Conservation (phyloP, 2,888 invertebrate species). For the Drosophila subquinaria region DNA sequence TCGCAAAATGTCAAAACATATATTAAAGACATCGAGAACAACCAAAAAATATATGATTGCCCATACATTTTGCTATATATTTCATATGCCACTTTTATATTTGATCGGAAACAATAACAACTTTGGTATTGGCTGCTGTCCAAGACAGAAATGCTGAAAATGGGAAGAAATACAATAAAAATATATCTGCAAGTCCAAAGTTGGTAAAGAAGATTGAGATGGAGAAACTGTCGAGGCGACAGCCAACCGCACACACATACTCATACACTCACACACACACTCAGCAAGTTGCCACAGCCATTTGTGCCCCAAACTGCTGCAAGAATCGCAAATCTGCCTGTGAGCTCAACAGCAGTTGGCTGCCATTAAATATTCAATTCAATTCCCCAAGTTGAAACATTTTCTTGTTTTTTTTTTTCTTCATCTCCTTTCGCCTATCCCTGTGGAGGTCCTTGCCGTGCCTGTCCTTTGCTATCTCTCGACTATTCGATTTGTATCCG, state of each 20-base stretch:
- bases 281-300: constrained; percentile 10
- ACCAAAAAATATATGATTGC: neutral
- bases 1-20: too few relatives aligned
- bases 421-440: constrained; percentile 1
- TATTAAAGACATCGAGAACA: neutral
- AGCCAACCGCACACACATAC: constrained; percentile 38
- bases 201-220: neutral
- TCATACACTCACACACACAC: constrained; percentile 12
- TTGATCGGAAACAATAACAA: neutral
- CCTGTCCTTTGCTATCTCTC: constrained; percentile 31
- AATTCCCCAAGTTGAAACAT: constrained; percentile 55
- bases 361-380: constrained; percentile 81
- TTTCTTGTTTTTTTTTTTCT: constrained; percentile 14
- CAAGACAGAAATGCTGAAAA: constrained; percentile 6
- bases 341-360: constrained; percentile 70
- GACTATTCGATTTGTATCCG: constrained; percentile 79
- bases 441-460: neutral
- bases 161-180: constrained; percentile 24
- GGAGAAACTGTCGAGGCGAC: constrained; percentile 44
- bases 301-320: constrained; percentile 21
- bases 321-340: constrained; percentile 27
- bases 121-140: constrained; percentile 32
- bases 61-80: neutral
- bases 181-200: neutral
- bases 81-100: neutral